Evolutionary conservation across 1,140 invertebrate species (phyloP), one percentile per base, ranked within the genome.

Genomic region (Cotesia glomerata): DNA sequence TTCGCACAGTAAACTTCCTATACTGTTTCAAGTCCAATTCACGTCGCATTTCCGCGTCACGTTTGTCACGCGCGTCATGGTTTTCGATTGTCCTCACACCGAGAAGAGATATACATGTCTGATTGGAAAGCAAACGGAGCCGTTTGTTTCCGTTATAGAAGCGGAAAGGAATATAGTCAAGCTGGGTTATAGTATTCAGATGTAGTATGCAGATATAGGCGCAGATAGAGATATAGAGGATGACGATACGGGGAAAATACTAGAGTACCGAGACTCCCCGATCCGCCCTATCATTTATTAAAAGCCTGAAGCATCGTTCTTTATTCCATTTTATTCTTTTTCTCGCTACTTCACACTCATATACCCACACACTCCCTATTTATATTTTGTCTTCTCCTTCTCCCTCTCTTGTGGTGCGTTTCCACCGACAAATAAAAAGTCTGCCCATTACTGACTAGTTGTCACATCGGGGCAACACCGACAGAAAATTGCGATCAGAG

Each of bases 401-500:
- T 75, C 52, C 54, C 59, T 26, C 61, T 18, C 51, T 71, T 65
- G 70, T 49, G 70, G 69, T 61, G 61, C 65, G 61, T 66, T 72
- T 49, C 35, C 7, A 39, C 51, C 7, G 63, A 56, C 61, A 69
- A 74, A 75, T 71, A 78, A 77, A 78, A 78, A 77, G 76, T 77
- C 74, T 64, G 74, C 74, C 77, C 77, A 77, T 77, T 77, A 77
- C 74, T 76, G 68, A 68, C 63, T 70, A 62, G 72, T 72, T 68
- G 36, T 56, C 39, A 39, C 59, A 59, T 14, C 18, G 51, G 69
- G 63, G 39, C 39, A 45, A 45, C 39, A 45, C 7, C 39, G 11
- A 45, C 39, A 9, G 39, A 45, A 11, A 45, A 45, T 45, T 11
- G 7, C 7, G 11, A 45, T 45, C 7, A 45, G 39, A 45, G 11